Percentiles rank a stretch among this genome's conserved stretches.
Conservation (phyloP, 2,113 vertebrate species). For the Martes martes region DNA sequence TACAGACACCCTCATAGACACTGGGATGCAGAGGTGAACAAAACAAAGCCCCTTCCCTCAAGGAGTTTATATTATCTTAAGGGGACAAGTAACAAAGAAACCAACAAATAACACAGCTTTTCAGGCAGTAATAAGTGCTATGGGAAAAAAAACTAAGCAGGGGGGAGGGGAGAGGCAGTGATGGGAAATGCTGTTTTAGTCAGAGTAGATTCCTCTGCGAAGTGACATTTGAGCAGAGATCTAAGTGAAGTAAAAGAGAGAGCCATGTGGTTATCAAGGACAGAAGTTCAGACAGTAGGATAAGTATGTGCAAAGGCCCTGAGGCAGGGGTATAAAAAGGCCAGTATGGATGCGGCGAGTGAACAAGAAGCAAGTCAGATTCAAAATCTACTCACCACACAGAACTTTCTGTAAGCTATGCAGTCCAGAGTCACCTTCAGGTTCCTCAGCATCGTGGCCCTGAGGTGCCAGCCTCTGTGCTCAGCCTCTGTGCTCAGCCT, state of each 20-base stretch:
- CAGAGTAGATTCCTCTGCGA: background rate
- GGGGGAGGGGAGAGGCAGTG: background rate
- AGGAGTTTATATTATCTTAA: background rate
- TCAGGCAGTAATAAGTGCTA: background rate
- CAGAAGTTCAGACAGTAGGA: background rate
- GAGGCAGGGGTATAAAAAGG: background rate
- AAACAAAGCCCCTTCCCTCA: background rate
- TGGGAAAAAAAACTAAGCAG: background rate
- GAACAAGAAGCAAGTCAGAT: background rate
- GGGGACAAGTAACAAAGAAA: background rate
- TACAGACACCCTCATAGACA: background rate
- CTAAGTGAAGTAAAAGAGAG: background rate
- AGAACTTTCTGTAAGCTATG: background rate
- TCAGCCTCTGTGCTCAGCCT: background rate
- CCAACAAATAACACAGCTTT: background rate
- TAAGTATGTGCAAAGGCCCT: background rate
- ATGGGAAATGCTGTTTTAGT: background rate
- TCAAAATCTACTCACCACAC: background rate
- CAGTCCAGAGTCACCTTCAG: background rate
- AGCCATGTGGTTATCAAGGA: background rate
- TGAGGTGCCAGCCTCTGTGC: background rate
- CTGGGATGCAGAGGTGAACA: background rate
- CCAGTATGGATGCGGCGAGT: background rate
- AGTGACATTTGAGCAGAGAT: background rate
- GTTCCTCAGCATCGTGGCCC: background rate